Evolutionary conservation across 2,797 vertebrate genomes (phyloP).

Genomic region (Helarctos malayanus): DNA sequence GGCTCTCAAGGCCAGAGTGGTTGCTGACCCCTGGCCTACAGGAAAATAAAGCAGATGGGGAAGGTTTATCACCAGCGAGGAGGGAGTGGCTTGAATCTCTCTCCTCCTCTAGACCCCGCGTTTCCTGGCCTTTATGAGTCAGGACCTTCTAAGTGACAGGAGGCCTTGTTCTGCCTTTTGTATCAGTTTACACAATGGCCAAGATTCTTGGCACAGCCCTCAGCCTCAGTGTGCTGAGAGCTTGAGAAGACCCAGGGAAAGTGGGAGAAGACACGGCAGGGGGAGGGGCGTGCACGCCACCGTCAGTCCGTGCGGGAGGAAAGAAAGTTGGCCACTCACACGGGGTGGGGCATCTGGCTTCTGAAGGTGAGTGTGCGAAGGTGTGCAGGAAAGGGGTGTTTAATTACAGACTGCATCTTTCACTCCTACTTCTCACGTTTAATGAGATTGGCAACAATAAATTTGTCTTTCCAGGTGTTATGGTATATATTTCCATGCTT

Average conservation of each 20-base stretch:
- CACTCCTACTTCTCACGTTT: not conserved
- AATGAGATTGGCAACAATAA: constrained; percentile 62
- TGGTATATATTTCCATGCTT: constrained; percentile 36
- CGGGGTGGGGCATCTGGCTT: rapidly evolving
- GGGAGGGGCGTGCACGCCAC: not conserved
- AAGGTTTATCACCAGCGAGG: constrained; percentile 55
- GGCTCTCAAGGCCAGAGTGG: constrained; percentile 48
- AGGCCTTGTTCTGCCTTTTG: constrained; percentile 70
- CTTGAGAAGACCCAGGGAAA: constrained; percentile 64
- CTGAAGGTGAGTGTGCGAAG: not conserved
- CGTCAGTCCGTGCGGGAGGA: not conserved
- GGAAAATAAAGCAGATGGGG: constrained; percentile 70
- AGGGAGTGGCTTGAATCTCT: constrained; percentile 50
- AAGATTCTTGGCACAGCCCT: constrained; percentile 65
- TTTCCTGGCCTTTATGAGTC: constrained; percentile 75
- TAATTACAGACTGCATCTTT: not conserved
- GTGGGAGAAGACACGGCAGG: constrained; percentile 29
- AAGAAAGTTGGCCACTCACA: not conserved
- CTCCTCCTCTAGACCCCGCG: constrained; percentile 15
- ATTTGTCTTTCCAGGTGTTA: constrained; percentile 70
- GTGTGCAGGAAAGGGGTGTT: not conserved
- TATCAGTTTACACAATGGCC: constrained; percentile 79
- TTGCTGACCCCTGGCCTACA: constrained; percentile 58
- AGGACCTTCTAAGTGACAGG: constrained; percentile 70
- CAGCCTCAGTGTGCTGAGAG: constrained; percentile 69